A percentile compares a stretch with the other conserved stretches of the same genome.
Evolutionary conservation across 1,140 invertebrate genomes (phyloP).

Genomic region (Samia ricini): DNA sequence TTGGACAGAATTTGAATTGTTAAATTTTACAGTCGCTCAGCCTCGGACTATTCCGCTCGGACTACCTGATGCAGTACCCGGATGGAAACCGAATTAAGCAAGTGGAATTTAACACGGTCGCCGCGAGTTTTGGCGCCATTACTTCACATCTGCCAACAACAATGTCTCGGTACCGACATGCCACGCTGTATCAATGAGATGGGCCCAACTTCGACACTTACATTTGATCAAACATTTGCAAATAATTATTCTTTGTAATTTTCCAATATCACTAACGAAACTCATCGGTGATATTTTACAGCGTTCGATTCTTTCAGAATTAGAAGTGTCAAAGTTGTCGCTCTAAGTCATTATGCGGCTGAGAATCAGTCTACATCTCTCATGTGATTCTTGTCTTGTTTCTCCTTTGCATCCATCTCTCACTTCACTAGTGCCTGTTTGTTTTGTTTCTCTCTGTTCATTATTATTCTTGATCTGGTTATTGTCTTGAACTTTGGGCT

Average conservation of each 20-base stretch:
- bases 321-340: constrained; percentile 10
- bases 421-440: constrained; percentile 3
- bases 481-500: neutral
- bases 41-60: constrained; percentile 85
- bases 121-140: constrained; percentile 84
- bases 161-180: constrained; percentile 82
- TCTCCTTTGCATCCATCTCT: constrained; percentile 23
- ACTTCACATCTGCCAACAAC: constrained; percentile 77
- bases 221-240: neutral
- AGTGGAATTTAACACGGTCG: constrained; percentile 88
- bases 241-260: too few relatives aligned
- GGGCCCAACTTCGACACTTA: neutral
- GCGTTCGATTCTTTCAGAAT: neutral
- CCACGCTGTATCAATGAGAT: constrained; percentile 4
- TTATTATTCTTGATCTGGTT: neutral
- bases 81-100: constrained; percentile 82
- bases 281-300: neutral
- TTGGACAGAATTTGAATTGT: constrained; percentile 26
- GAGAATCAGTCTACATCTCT: constrained; percentile 69
- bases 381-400: constrained; percentile 64
- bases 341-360: constrained; percentile 30
- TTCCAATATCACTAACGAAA: neutral
- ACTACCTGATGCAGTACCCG: constrained; percentile 84
- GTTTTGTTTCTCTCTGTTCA: neutral
- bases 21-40: constrained; percentile 65